Conservation (phyloP, 2,888 invertebrate genomes). For the Clunio marinus region DNA sequence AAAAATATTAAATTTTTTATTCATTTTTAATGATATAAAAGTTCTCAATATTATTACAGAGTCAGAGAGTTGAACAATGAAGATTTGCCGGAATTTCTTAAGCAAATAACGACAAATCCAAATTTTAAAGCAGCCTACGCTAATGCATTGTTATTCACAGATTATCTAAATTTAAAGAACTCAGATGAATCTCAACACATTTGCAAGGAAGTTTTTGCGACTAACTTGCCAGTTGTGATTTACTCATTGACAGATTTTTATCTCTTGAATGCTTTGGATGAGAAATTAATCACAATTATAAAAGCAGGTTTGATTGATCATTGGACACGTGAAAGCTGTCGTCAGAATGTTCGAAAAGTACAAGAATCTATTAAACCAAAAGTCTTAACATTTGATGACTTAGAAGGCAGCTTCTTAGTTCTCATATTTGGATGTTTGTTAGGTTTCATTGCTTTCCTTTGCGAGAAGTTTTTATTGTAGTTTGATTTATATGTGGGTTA, state of each 20-base stretch:
- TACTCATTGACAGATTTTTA: neutral
- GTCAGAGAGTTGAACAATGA: no score
- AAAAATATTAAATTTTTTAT: no score
- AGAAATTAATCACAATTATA: neutral
- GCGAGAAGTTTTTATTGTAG: no score
- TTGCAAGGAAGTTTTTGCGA: neutral
- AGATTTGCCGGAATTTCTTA: neutral
- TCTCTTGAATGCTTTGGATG: neutral
- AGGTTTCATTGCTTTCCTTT: neutral
- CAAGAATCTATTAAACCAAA: neutral
- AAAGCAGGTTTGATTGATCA: constrained; percentile 21
- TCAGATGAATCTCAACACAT: neutral
- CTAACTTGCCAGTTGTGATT: neutral
- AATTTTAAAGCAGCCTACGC: neutral
- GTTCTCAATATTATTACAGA: no score
- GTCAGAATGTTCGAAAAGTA: neutral
- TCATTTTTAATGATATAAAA: no score
- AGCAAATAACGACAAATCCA: neutral
- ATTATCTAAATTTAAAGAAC: neutral
- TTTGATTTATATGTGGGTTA: neutral
- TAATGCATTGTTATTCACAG: neutral
- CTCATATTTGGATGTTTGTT: neutral
- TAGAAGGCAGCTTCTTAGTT: constrained; percentile 4
- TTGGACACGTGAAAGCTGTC: neutral
- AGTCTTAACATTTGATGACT: neutral